A percentile compares a stretch with the other conserved stretches of the same genome.
Conservation (phyloP, 1,140 invertebrate genomes). For the Drosophila nasuta region DNA sequence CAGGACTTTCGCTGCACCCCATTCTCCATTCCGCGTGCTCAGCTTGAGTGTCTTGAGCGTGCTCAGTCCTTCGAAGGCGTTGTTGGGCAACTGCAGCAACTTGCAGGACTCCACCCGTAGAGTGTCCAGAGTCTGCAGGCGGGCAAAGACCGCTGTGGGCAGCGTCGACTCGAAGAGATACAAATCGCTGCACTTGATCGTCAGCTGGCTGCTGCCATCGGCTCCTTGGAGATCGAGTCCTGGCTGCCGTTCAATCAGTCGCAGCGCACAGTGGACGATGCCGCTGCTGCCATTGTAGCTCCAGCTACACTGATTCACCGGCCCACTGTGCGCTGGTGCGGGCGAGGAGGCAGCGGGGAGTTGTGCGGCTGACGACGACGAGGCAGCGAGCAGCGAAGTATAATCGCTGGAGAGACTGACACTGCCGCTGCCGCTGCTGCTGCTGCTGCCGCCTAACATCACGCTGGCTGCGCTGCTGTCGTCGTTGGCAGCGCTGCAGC, state of each 20-base stretch:
- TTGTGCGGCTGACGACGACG: not conserved
- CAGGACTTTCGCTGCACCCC: constrained; percentile 90
- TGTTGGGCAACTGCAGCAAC: constrained; percentile 90
- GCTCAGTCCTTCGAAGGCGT: constrained; percentile 91
- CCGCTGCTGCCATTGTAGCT: constrained; percentile 87
- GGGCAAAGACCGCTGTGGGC: constrained; percentile 89
- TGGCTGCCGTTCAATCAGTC: constrained; percentile 88
- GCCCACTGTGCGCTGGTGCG: constrained; percentile 47
- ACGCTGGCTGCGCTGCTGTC: constrained; percentile 54
- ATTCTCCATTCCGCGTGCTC: constrained; percentile 91
- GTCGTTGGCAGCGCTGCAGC: constrained; percentile 26
- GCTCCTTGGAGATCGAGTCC: constrained; percentile 88
- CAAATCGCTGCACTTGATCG: constrained; percentile 91
- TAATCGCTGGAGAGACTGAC: constrained; percentile 69
- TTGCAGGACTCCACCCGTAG: constrained; percentile 92
- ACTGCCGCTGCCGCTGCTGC: constrained; percentile 22
- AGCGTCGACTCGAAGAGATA: constrained; percentile 92
- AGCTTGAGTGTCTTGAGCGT: constrained; percentile 91
- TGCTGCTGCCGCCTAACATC: constrained; percentile 62
- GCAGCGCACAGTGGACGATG: constrained; percentile 89
- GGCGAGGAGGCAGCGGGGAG: constrained; percentile 22
- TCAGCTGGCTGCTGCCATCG: constrained; percentile 89
- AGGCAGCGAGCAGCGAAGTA: constrained; percentile 47
- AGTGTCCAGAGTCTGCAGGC: constrained; percentile 90
- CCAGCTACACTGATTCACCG: constrained; percentile 86